Conservation (phyloP, 2,797 vertebrate species). For the Tamandua tetradactyla region DNA sequence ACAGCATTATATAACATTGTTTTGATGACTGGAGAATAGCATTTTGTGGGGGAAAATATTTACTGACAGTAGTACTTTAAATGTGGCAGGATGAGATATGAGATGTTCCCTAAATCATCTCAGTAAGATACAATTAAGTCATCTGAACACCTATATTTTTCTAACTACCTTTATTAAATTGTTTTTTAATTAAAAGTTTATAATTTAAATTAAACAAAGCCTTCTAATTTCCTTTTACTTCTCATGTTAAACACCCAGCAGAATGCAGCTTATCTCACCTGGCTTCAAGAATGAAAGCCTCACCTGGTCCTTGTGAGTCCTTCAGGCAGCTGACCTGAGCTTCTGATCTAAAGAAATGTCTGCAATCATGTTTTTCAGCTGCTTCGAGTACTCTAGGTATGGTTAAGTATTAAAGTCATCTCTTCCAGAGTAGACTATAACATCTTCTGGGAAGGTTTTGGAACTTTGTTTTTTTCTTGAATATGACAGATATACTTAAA, state of each 20-base stretch:
- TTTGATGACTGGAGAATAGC: not conserved
- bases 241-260: not conserved
- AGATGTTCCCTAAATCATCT: not conserved
- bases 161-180: not conserved
- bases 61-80: not conserved
- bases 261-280: not conserved
- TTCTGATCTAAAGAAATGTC: not conserved
- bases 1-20: not conserved
- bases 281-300: not conserved
- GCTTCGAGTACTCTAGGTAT: not conserved
- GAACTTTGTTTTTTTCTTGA: not conserved
- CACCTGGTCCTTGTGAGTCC: not conserved
- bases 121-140: not conserved
- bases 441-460: not conserved
- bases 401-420: not conserved
- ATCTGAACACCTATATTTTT: not conserved
- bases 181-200: not conserved
- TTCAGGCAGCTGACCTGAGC: not conserved
- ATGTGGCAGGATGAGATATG: not conserved
- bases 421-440: not conserved
- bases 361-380: not conserved
- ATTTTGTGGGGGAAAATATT: not conserved
- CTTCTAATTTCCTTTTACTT: not conserved
- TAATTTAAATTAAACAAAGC: not conserved
- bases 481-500: not conserved